Percentiles rank a stretch among this genome's conserved stretches.
These are phyloP conservation scores for Tiliqua scincoides DNA, from an alignment of 2,113 vertebrate genomes.

Conservation along the genomic window DNA sequence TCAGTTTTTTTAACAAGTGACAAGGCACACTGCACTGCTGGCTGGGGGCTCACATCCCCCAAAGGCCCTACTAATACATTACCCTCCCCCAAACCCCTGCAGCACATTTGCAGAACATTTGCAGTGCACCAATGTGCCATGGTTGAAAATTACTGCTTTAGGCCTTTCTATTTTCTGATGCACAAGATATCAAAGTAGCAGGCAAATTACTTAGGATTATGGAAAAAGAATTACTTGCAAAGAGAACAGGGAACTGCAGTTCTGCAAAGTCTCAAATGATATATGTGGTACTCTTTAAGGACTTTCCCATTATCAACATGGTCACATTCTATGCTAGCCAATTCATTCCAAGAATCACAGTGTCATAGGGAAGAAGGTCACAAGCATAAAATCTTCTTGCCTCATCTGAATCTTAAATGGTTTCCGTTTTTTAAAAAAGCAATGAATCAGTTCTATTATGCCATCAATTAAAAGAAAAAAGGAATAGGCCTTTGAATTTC, in stretches of 20 bases:
- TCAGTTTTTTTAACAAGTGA: too few relatives aligned
- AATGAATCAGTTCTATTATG: not conserved
- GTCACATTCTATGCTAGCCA: not conserved
- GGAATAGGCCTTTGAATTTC: not conserved
- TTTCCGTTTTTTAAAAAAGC: not conserved
- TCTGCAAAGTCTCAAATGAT: not conserved
- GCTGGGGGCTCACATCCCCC: too few relatives aligned
- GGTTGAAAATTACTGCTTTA: too few relatives aligned
- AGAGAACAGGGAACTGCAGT: not conserved
- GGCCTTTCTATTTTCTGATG: not conserved
- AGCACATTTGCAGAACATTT: too few relatives aligned
- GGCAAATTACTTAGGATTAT: not conserved
- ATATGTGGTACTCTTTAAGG: not conserved
- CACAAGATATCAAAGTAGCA: not conserved
- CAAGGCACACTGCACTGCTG: too few relatives aligned
- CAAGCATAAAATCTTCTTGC: not conserved
- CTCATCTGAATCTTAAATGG: not conserved
- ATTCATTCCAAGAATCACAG: not conserved
- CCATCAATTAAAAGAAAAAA: not conserved
- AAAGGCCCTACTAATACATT: too few relatives aligned
- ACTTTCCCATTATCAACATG: not conserved
- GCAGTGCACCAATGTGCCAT: too few relatives aligned
- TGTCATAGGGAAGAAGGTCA: not conserved
- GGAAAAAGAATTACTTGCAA: accelerated
- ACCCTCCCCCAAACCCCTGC: too few relatives aligned